Conservation (phyloP, 2,113 vertebrate species). For the Spea multiplicata region DNA sequence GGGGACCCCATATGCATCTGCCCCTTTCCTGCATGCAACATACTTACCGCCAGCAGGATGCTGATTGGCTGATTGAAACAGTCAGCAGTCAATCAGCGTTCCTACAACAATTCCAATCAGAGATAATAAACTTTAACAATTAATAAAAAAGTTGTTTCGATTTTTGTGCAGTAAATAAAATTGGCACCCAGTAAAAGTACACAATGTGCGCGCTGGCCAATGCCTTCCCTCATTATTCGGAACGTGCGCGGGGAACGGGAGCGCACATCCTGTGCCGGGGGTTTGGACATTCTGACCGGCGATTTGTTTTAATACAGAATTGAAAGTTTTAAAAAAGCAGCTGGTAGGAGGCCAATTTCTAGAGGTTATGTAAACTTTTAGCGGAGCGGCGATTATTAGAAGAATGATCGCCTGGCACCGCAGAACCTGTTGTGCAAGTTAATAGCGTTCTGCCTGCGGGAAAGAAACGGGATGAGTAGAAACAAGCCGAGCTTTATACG, state of each 20-base stretch:
- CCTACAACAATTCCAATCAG: no score
- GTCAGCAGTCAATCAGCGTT: no score
- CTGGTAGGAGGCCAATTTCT: slow-evolving; percentile 35
- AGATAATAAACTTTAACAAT: no score
- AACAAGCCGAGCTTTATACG: not conserved
- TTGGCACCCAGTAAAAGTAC: not conserved
- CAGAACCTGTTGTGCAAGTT: slow-evolving; percentile 37
- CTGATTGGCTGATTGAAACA: no score
- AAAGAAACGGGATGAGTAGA: slow-evolving; percentile 14
- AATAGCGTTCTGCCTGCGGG: slow-evolving; percentile 34
- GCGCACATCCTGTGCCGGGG: slow-evolving; percentile 14
- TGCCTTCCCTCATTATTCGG: not conserved
- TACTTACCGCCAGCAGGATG: no score
- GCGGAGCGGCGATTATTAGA: slow-evolving; percentile 26
- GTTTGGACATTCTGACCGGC: not conserved
- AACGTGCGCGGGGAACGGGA: slow-evolving; percentile 5
- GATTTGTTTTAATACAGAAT: slow-evolving; percentile 9
- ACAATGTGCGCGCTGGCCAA: not conserved
- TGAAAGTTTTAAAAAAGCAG: slow-evolving; percentile 20
- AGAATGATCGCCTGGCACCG: slow-evolving; percentile 33
- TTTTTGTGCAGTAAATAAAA: no score
- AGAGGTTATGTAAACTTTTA: slow-evolving; percentile 39
- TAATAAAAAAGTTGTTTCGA: no score
- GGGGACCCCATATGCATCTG: no score
- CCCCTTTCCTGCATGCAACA: no score